Evolutionary conservation across 2,888 invertebrate genomes (phyloP), one percentile per base, ranked within the genome.

Genomic region (Cerastis leucographa): DNA sequence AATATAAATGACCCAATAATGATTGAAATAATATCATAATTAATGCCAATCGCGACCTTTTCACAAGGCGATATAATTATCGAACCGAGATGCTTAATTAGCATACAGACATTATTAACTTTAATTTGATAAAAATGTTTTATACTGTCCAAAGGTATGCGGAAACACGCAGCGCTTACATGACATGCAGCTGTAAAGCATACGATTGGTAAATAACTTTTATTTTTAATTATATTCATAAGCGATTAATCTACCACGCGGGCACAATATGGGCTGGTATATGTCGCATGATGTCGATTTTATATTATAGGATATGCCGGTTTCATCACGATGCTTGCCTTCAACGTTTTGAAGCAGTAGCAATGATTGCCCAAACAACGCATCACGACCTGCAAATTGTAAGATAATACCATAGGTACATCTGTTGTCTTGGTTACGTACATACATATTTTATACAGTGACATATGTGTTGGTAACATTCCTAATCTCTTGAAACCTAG

Each of bases 51-150:
- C 66, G 42, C 84, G 83, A 84, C 83, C 83, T 84, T 69, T 84
- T 78, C 86, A 83, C 84, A 86, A 86, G 79, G 74, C 84, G 74
- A 78, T 61, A 78, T 70, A 66, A 74, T 56, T 86, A 84, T 84
- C 64, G 59, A 64, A 78, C 35, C 0, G 42, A 62, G 70, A 83
- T 66, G 56, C 62, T 78, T 86, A 83, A 86, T 84, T 84, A 49
- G 46, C 65, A 12, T 29, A 5, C 40, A 65, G 51, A 85, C 86
- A 35, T 62, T 46, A 74, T 84, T 75, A 86, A 71, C 3, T 51
- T 66, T 79, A 73, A 78, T 86, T 86, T 78, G 86, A 86, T 84
- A 84, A 84, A 85, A 83, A 84, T 68, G 40, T 44, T 75, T 71
- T 71, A 78, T 83, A 22, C 76, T 9, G 71, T 78, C 29, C 86